Evolutionary conservation across 2,888 invertebrate genomes (phyloP).

Genomic region (Metalampra italica): DNA sequence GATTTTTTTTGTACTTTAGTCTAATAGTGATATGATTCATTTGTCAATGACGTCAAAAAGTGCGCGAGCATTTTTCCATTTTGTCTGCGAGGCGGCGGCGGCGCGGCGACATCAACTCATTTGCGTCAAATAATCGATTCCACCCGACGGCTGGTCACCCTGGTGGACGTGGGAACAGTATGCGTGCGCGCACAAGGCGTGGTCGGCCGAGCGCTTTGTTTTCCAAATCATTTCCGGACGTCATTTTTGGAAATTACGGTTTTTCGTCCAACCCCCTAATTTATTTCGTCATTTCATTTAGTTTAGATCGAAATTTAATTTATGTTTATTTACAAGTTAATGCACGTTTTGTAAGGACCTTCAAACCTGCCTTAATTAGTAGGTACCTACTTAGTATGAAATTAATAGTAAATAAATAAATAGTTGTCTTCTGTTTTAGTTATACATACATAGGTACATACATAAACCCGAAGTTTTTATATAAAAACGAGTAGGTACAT

Average conservation of each 20-base stretch:
- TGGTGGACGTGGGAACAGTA: conserved; percentile 66
- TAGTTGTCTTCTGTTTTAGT: no score
- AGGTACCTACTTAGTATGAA: background rate
- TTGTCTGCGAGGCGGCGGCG: no score
- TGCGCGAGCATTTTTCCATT: no score
- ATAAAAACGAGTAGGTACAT: no score
- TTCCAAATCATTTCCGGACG: conserved; percentile 71
- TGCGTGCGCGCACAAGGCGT: conserved; percentile 58
- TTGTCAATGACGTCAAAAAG: no score
- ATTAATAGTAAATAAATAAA: no score
- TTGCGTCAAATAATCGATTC: no score
- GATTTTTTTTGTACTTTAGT: no score
- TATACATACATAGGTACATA: no score
- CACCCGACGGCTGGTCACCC: conserved; percentile 25
- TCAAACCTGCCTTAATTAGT: background rate
- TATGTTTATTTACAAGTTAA: background rate
- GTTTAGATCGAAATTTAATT: conserved; percentile 4
- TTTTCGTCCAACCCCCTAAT: conserved; percentile 25
- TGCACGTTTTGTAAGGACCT: background rate
- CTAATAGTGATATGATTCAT: no score
- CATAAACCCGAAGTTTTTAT: no score
- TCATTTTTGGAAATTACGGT: conserved; percentile 54
- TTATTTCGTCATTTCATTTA: conserved; percentile 20
- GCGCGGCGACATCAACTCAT: no score
- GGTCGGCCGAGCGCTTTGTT: conserved; percentile 61